Base-by-base conservation (phyloP, 2,797 vertebrate genomes). In the Salarias fasciatus region DNA sequence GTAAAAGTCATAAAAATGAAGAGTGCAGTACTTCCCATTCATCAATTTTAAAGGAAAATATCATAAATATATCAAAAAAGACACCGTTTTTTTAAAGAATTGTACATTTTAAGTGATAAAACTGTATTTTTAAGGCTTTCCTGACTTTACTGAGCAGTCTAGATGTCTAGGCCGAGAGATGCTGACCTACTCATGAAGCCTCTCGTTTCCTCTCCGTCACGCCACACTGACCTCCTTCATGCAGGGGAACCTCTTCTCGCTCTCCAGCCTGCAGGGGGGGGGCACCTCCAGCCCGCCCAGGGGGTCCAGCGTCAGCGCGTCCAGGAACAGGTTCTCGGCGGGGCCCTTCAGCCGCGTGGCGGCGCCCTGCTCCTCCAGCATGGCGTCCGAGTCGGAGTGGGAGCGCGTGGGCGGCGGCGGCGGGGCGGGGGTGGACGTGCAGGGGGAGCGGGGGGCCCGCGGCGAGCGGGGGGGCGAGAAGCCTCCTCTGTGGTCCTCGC, bases 291-390 rank as follows among this genome's bases (percentile, higher is more conserved):
- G 79, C 29, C 95, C 90, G 0, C 93, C 88, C 0, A 92, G 90
- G 28, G 94, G 93, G 59, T 98, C 95, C 33, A 98, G 91, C 18
- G 94, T 93, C 76, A 98, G 75, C 0, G 96, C 94, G 1, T 99
- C 96, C 88, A 99, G 85, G 60, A 97, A 97, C 74, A 97, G 91
- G 86, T 92, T 98, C 88, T 97, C 96, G 0, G 93, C 93, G 3
- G 93, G 93, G 0, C 92, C 94, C 77, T 93, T 95, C 75, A 94
- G 84, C 85, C 94, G 94, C 61, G 66, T 59, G 1, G 86, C 86
- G 2, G 93, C 77, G 0, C 94, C 92, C 56, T 86, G 89, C 45
- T 95, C 94, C 0, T 94, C 95, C 63, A 94, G 90, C 4, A 85
- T 75, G 36, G 92, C 89, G 9, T 97, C 96, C 0, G 95, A 92